Percentiles rank a stretch among this genome's conserved stretches.
Evolutionary conservation across 2,888 invertebrate genomes (phyloP).

Genomic region (Bruchidius siliquastri): DNA sequence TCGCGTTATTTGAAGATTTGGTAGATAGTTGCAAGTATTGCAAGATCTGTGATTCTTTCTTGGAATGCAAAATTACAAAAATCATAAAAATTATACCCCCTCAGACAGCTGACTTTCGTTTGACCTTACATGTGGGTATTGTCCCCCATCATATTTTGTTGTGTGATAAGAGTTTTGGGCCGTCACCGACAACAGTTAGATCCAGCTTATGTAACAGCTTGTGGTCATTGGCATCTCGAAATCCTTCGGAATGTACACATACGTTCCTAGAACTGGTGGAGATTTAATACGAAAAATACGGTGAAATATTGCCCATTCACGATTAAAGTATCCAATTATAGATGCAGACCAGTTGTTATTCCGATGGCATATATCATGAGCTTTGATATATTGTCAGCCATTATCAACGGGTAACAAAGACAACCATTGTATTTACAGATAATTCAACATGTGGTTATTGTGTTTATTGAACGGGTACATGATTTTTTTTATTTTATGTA

Average conservation of each 20-base stretch:
- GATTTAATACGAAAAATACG: neutral
- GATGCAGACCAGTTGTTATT: neutral
- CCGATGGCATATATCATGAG: neutral
- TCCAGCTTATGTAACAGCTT: neutral
- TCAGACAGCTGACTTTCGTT: too few species aligned
- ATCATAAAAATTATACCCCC: too few species aligned
- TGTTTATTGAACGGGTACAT: slow-evolving; percentile 8
- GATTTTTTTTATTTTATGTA: slow-evolving; percentile 2
- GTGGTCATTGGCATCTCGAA: neutral
- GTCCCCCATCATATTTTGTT: too few species aligned
- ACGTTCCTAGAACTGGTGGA: neutral
- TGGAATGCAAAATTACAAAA: too few species aligned
- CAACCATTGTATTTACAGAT: slow-evolving; percentile 15
- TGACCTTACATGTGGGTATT: too few species aligned
- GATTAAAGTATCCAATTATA: neutral
- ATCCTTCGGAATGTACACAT: neutral
- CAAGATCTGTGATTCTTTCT: too few species aligned
- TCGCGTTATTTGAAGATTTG: too few species aligned
- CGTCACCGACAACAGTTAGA: too few species aligned
- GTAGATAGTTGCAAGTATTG: too few species aligned
- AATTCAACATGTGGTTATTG: slow-evolving; percentile 17
- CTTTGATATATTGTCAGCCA: neutral
- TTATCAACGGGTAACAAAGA: slow-evolving; percentile 10
- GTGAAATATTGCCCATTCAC: neutral
- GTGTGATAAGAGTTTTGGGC: too few species aligned